Evolutionary conservation across 2,113 vertebrate genomes (phyloP).

Genomic region (Diphyllodes magnificus): DNA sequence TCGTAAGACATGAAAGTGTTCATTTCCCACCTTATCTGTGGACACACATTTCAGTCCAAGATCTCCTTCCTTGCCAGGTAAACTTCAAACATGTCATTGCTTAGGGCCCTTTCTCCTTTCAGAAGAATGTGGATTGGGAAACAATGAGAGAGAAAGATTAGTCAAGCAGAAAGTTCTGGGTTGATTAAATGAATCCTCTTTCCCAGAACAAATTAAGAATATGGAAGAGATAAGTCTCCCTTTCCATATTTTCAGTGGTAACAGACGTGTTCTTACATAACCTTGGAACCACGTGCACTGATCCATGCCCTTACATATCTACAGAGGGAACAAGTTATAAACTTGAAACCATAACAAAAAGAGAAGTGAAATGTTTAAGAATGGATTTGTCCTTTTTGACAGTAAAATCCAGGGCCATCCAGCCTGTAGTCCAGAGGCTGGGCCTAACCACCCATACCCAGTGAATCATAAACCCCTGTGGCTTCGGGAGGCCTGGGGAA

Average conservation of each 20-base stretch:
- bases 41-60: constrained; percentile 7
- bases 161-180: constrained; percentile 25
- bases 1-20: constrained; percentile 7
- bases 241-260: background rate
- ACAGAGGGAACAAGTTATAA: background rate
- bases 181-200: constrained; percentile 19
- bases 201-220: constrained; percentile 3
- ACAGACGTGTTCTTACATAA: background rate
- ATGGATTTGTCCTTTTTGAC: background rate
- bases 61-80: constrained; percentile 51
- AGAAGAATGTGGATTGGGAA: constrained; percentile 51
- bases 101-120: constrained; percentile 19
- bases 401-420: background rate
- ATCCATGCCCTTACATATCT: background rate
- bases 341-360: background rate
- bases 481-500: background rate
- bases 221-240: background rate
- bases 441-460: background rate
- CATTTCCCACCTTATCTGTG: constrained; percentile 52
- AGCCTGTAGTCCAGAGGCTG: background rate
- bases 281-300: background rate
- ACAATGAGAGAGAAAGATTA: background rate
- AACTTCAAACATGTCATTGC: constrained; percentile 30
- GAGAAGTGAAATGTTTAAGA: background rate
- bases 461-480: background rate